A percentile compares a stretch with the other conserved stretches of the same genome.
Conservation (phyloP, 1,140 invertebrate species). For the Conus ventricosus region DNA sequence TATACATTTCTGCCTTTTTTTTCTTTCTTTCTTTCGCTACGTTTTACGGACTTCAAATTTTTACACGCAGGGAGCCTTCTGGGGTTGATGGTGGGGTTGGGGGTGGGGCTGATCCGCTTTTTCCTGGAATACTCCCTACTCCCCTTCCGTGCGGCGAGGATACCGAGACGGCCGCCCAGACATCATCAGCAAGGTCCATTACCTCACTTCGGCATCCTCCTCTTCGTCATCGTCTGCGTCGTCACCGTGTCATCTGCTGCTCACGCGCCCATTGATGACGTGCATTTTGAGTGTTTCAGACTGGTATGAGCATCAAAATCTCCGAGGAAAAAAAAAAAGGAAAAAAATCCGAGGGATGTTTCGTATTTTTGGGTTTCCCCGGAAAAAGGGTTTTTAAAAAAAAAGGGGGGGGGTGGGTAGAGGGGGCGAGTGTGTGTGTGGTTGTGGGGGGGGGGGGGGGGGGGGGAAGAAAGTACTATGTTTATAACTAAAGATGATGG, state of each 20-base stretch:
- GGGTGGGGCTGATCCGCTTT: constrained; percentile 75
- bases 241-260: constrained; percentile 67
- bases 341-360: too few species aligned
- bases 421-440: too few species aligned
- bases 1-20: too few species aligned
- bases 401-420: too few species aligned
- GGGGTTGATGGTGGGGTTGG: constrained; percentile 77
- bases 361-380: too few species aligned
- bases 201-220: constrained; percentile 75
- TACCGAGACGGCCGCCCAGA: constrained; percentile 56
- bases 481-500: too few species aligned
- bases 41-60: too few species aligned
- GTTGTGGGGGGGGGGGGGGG: too few species aligned
- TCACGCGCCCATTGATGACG: constrained; percentile 71
- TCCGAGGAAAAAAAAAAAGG: too few species aligned
- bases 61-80: constrained; percentile 76
- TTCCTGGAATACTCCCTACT: constrained; percentile 71
- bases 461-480: too few species aligned
- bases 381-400: too few species aligned
- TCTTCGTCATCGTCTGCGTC: constrained; percentile 69
- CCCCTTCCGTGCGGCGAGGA: constrained; percentile 65
- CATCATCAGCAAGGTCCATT: constrained; percentile 73
- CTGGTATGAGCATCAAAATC: constrained; percentile 56
- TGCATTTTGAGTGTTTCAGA: constrained; percentile 65
- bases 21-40: too few species aligned